Conservation (phyloP, 2,888 invertebrate species). For the Harpalus rufipes region DNA sequence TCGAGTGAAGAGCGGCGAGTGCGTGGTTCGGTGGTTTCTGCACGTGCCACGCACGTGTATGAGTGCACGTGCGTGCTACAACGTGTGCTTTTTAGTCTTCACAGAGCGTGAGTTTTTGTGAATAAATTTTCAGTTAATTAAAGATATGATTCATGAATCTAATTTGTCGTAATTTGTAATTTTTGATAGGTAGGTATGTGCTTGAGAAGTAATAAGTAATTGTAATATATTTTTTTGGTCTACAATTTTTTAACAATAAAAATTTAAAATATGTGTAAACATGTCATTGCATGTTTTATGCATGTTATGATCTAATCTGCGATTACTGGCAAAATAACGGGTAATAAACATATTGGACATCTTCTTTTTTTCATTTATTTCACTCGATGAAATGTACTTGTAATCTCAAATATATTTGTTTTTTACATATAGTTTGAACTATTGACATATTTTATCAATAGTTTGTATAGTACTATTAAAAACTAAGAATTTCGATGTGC, state of each 20-base stretch:
- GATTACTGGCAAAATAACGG: too few species aligned
- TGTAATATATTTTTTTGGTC: too few species aligned
- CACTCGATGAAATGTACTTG: neutral
- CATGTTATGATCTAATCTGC: too few species aligned
- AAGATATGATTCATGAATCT: constrained; percentile 9
- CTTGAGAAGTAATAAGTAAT: neutral
- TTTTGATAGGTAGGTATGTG: neutral
- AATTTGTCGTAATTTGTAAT: constrained; percentile 10
- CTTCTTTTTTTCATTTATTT: neutral
- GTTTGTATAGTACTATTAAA: neutral
- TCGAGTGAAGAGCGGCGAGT: constrained; percentile 25
- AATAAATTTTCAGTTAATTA: constrained; percentile 44
- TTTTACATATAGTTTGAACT: neutral
- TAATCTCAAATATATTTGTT: constrained; percentile 1
- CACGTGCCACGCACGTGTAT: constrained; percentile 28
- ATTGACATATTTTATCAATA: neutral
- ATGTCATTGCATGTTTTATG: too few species aligned
- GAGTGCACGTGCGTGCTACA: constrained; percentile 5
- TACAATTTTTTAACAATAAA: too few species aligned
- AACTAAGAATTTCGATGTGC: neutral
- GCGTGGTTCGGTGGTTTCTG: constrained; percentile 27
- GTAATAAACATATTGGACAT: too few species aligned
- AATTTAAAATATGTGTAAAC: too few species aligned
- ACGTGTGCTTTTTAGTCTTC: constrained; percentile 31
- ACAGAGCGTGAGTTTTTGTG: constrained; percentile 30